Percentiles rank a stretch among this genome's conserved stretches.
These are phyloP conservation scores for Dipus sagitta DNA, from an alignment of 2,797 vertebrate species.

Conservation along the genomic window DNA sequence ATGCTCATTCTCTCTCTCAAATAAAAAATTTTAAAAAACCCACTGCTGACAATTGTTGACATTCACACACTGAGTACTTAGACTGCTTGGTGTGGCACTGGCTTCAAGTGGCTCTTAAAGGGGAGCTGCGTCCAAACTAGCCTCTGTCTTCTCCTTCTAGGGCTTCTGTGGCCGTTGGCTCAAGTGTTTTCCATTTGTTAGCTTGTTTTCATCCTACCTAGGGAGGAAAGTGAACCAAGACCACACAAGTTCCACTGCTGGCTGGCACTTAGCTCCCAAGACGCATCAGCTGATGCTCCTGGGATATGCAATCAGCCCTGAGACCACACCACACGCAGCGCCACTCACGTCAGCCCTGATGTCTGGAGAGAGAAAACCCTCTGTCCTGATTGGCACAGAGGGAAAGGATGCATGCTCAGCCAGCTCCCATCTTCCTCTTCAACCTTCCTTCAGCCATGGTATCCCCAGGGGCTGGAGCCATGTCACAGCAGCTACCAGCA, in stretches of 20 bases:
- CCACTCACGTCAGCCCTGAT: neutral
- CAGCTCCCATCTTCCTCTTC: neutral
- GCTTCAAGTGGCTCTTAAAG: neutral
- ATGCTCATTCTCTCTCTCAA: no score
- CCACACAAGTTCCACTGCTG: fast-evolving
- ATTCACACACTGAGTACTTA: neutral
- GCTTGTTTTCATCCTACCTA: neutral
- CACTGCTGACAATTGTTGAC: neutral
- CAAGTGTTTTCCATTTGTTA: fast-evolving
- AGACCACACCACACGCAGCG: neutral
- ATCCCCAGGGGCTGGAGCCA: neutral
- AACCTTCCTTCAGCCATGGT: neutral
- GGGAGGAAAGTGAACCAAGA: neutral
- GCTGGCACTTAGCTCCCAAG: neutral
- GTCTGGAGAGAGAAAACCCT: neutral
- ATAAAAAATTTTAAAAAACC: no score
- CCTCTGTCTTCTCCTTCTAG: neutral
- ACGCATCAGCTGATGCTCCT: fast-evolving
- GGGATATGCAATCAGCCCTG: neutral
- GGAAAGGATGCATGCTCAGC: fast-evolving
- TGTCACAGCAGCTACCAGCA: fast-evolving
- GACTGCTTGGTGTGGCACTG: neutral
- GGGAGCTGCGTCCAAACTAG: no score
- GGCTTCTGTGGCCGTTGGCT: neutral
- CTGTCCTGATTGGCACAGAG: neutral